phyloP scores from a whole-genome alignment of 2,888 invertebrate species.

The Phaonia tiefii region DNA sequence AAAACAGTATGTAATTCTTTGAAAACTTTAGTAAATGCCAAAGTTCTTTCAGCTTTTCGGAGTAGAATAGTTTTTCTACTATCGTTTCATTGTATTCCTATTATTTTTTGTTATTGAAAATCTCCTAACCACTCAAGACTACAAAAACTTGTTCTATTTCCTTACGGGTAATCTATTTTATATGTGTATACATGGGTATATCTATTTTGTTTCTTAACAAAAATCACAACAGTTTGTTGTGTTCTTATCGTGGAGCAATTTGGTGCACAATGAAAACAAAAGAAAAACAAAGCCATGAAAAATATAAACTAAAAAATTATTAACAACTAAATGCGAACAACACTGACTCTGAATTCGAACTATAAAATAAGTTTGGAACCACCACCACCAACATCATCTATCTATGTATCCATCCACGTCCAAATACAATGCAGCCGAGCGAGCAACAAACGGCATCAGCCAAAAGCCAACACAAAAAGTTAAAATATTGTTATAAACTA shows the following conservation, averaged over 20 bases:
- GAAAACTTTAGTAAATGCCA: constrained; percentile 37
- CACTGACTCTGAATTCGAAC: neutral
- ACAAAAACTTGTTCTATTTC: constrained; percentile 49
- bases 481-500: constrained; percentile 41
- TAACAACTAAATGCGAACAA: constrained; percentile 42
- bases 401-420: neutral
- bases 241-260: neutral
- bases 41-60: constrained; percentile 34
- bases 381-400: constrained; percentile 17
- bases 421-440: neutral
- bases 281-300: constrained; percentile 24
- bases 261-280: constrained; percentile 19
- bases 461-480: constrained; percentile 27
- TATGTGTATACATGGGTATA: neutral
- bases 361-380: constrained; percentile 1
- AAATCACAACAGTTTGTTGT: neutral
- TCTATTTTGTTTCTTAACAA: neutral
- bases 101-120: neutral
- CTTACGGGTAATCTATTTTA: constrained; percentile 30
- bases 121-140: constrained; percentile 7
- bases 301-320: constrained; percentile 32
- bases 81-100: neutral
- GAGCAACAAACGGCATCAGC: constrained; percentile 1
- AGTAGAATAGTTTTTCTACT: neutral
- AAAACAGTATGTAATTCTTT: no score